Evolutionary conservation across 2,888 invertebrate species (phyloP), one percentile per base, ranked within the genome.

Genomic region (Rhagonycha fulva): DNA sequence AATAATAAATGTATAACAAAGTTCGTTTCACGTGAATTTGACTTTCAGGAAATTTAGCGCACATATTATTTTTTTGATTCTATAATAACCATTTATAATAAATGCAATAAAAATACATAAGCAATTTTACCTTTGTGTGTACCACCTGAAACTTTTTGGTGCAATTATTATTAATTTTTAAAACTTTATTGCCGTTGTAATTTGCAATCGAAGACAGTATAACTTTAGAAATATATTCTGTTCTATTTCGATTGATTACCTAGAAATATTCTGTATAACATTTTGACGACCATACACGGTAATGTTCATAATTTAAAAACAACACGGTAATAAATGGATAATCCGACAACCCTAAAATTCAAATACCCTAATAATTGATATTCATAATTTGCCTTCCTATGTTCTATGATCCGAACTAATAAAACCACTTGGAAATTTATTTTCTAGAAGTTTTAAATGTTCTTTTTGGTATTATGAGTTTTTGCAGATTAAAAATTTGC

Each of bases 1-100:
- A 96, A 81, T 95, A 94, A 84, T 94, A 90, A 85, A 95, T 95
- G 87, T 94, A 96, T 3, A 95, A 88, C 84, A 97, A 94, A 0
- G 96, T 97, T 67, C 97, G 91, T 83, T 95, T 92, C 79, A 92
- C 91, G 11, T 92, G 91, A 7, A 90, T 89, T 68, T 93, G 91
- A n/a, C 94, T 94, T 62, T 93, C 91, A 30, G 93, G 91, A 85
- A 96, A 96, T 83, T 94, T 94, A 63, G 91, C 90, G 85, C 97
- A 97, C 0, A 92, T 90, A 84, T 94, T 94, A 93, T 91, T 86
- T 97, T 97, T 87, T 93, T 95, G 80, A 93, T 94, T 0, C 94
- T 91, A 32, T 12, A 32, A 32, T 4, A n/a, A n/a, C n/a, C 12
- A 4, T n/a, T 32, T 2, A 80, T 91, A 90, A 24, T 96, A 94